Evolutionary conservation across 2,113 vertebrate genomes (phyloP), one percentile per base, ranked within the genome.

Genomic region (Cnemophilus loriae): DNA sequence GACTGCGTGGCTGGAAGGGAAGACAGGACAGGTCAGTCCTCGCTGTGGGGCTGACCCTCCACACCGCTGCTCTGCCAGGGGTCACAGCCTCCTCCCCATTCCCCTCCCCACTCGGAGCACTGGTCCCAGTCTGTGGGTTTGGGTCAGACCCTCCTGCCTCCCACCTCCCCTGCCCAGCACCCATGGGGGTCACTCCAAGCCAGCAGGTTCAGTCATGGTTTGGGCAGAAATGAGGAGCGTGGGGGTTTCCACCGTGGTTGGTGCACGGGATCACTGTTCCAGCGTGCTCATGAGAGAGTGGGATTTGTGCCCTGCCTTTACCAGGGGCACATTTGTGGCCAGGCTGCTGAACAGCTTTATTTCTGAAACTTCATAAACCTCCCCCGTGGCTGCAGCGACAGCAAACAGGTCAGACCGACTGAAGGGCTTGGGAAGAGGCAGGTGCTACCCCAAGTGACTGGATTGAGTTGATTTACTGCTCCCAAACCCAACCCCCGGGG

Each of bases 241-340:
- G 18, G n/a, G 10, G 7, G 9, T 11, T 67, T 3, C 18, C 42
- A 7, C 27, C 0, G 0, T 2, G 19, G 14, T 1, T 4, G 0
- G 17, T 37, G 14, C 65, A 37, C 0, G 0, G 71, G 23, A 15
- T n/a, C 10, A 0, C 5, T 23, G 13, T 1, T 35, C 30, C 65
- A 12, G 33, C 0, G 3, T 9, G 47, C 80, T 16, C 39, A 17
- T 13, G 7, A 18, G 13, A 23, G 22, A 9, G 30, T 3, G 53
- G 37, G 17, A 49, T 86, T 27, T 21, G 42, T 16, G 69, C 39
- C 46, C 22, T 39, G 59, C 23, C 21, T 61, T 47, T 16, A 19
- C 33, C 20, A 23, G 0, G 19, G 55, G n/a, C 61, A 21, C 42
- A 2, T 19, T 1, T 39, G 32, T 57, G 86, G 6, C n/a, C 18